Conservation (phyloP, 2,797 vertebrate species). For the Eremophila alpestris region DNA sequence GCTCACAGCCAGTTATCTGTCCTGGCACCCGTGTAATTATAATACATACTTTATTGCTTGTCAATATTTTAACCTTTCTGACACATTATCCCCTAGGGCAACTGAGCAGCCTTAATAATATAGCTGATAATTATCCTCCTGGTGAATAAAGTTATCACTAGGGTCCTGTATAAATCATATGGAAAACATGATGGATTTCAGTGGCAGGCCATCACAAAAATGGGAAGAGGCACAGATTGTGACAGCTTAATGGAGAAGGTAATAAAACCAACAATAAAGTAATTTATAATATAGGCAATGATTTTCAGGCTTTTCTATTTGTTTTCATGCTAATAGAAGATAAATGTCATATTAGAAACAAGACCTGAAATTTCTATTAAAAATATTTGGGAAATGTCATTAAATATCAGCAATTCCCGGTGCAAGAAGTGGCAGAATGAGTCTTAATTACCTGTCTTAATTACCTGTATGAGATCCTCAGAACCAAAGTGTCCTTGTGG, state of each 20-base stretch:
- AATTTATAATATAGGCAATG: slow-evolving; percentile 41
- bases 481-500: background rate
- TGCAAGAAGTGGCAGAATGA: background rate
- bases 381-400: slow-evolving; percentile 66
- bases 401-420: slow-evolving; percentile 41
- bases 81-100: slow-evolving; percentile 56
- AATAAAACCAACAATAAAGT: slow-evolving; percentile 55
- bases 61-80: slow-evolving; percentile 68
- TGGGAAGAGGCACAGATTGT: slow-evolving; percentile 10
- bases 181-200: slow-evolving; percentile 42
- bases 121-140: slow-evolving; percentile 66
- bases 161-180: slow-evolving; percentile 62
- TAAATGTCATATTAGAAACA: slow-evolving; percentile 63
- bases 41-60: slow-evolving; percentile 53
- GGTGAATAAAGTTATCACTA: slow-evolving; percentile 52
- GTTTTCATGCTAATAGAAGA: slow-evolving; percentile 65
- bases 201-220: slow-evolving; percentile 7
- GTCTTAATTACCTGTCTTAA: slow-evolving; percentile 13
- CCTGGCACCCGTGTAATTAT: slow-evolving; percentile 12
- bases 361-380: slow-evolving; percentile 60
- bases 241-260: slow-evolving; percentile 57
- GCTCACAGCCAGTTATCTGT: background rate
- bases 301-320: slow-evolving; percentile 41
- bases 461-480: background rate
- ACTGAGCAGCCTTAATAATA: slow-evolving; percentile 54